Evolutionary conservation across 2,888 invertebrate species (phyloP), one percentile per base, ranked within the genome.

Genomic region (Pyrrhia umbra): DNA sequence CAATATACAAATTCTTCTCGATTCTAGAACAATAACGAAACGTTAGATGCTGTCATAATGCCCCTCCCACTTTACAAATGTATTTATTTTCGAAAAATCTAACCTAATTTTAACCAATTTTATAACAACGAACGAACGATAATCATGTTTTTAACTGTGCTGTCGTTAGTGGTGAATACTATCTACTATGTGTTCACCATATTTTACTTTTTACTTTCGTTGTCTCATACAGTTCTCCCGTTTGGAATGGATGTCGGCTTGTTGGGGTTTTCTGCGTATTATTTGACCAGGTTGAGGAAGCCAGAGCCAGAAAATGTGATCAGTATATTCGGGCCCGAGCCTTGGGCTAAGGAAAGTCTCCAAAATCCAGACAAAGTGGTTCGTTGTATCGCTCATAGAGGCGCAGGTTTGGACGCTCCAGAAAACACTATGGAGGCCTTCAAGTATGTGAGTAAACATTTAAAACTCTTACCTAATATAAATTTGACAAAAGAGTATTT

Each of bases 391-490:
- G 97, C 97, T 0, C 98, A 98, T 82, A 95, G 97, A 83, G 97
- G 97, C 4, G 97, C 96, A 10, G 96, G 96, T 1, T 90, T 96
- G 43, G 97, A 98, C 90, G 97, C 97, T 4, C 98, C 98, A 0
- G 98, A 98, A 90, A 98, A 98, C 88, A 97, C 97, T 71, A 85
- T 97, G 71, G 95, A 95, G 57, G 97, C 97, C 1, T 96, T 97
- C 79, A 95, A 96, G 92, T 95, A 96, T 89, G 97, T 97, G 87
- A 94, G 95, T 93, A 66, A 34, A 18, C 30, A 13, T 37, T 43
- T n/a, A 15, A 40, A 16, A 16, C 13, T 49, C 4, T 16, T 21
- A 10, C 10, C 3, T 6, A 13, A 49, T 5, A 50, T 15, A 10
- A 21, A n/a, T 18, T 6, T 15, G n/a, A 57, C 39, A 1, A 62